Percentiles rank a stretch among this genome's conserved stretches.
phyloP scores from a whole-genome alignment of 2,797 vertebrate species.

The Petrocephalus schoutedeni region DNA sequence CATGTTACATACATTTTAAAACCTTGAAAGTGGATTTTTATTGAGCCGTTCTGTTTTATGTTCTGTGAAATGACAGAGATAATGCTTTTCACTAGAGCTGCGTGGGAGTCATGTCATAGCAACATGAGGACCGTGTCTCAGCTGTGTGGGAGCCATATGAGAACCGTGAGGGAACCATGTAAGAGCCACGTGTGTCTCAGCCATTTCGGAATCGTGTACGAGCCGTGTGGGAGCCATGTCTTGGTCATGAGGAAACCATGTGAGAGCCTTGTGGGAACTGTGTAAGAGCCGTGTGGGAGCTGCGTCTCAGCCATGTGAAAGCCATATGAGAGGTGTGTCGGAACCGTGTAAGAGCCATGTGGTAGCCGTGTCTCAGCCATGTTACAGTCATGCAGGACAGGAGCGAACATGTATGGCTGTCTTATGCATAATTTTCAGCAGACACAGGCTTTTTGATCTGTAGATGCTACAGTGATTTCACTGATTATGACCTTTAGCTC shows the following conservation, averaged over 20 bases:
- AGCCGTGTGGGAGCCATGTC: not conserved
- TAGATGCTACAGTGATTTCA: not conserved
- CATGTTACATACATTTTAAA: not conserved
- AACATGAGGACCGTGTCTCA: not conserved
- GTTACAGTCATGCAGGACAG: not conserved
- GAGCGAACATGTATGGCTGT: not conserved
- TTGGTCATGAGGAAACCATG: not conserved
- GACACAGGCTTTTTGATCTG: not conserved
- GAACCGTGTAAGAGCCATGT: too few relatives aligned
- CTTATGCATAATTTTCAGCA: not conserved
- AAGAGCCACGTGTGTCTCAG: not conserved
- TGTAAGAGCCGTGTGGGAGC: not conserved
- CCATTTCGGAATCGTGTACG: not conserved
- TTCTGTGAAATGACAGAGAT: not conserved
- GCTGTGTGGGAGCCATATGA: not conserved
- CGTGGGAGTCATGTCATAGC: not conserved
- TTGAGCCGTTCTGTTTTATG: not conserved
- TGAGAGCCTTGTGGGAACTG: not conserved
- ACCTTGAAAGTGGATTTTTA: not conserved
- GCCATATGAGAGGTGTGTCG: too few relatives aligned
- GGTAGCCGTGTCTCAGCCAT: not conserved
- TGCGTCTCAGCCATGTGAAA: too few relatives aligned
- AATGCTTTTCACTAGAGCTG: not conserved
- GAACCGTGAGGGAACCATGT: not conserved
- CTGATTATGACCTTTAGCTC: constrained; percentile 1